These are phyloP conservation scores for Sebastiscus tertius DNA, from an alignment of 2,797 vertebrate species.

Conservation along the genomic window DNA sequence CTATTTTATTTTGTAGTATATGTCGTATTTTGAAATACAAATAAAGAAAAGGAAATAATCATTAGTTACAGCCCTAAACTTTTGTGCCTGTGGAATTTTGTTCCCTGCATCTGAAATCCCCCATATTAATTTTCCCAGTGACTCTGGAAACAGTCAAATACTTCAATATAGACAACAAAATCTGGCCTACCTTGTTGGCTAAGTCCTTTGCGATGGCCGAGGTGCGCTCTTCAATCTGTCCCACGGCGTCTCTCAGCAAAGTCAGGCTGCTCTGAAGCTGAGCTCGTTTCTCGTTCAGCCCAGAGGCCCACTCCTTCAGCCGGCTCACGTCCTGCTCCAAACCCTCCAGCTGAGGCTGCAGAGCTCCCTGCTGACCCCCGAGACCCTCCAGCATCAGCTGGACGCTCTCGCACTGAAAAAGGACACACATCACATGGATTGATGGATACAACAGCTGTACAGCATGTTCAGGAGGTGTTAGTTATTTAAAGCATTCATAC, in stretches of 20 bases:
- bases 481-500: neutral
- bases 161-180: neutral
- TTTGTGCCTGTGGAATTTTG: too few relatives aligned
- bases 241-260: slow-evolving; percentile 80
- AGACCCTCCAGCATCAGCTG: slow-evolving; percentile 80
- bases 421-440: slow-evolving; percentile 31
- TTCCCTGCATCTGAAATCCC: too few relatives aligned
- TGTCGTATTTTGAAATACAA: too few relatives aligned
- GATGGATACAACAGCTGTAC: neutral
- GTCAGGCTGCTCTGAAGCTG: slow-evolving; percentile 83
- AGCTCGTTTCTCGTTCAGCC: slow-evolving; percentile 77
- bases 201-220: slow-evolving; percentile 83
- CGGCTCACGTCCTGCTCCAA: slow-evolving; percentile 83
- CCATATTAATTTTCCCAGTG: neutral
- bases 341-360: slow-evolving; percentile 77
- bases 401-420: slow-evolving; percentile 86
- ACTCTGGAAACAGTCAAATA: neutral
- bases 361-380: slow-evolving; percentile 68
- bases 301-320: slow-evolving; percentile 83
- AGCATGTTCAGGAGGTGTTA: neutral
- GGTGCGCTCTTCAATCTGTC: slow-evolving; percentile 81
- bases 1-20: rapidly evolving
- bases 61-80: too few relatives aligned
- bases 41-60: too few relatives aligned
- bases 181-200: slow-evolving; percentile 70